These are phyloP conservation scores for Barbus barbus DNA, from an alignment of 2,113 vertebrate genomes.

Conservation along the genomic window DNA sequence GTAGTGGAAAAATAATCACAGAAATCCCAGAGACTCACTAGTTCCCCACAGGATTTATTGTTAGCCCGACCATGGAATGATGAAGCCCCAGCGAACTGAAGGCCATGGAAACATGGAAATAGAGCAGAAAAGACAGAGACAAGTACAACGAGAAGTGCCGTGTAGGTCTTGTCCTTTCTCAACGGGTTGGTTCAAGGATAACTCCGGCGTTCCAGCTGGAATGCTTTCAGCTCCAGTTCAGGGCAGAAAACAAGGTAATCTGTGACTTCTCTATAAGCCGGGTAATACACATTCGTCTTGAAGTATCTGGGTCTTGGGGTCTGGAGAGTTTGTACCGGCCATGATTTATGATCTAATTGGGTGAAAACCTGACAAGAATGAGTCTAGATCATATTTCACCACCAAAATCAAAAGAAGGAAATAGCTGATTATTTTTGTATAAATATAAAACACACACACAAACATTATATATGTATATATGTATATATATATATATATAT, in stretches of 20 bases:
- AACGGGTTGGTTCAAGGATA: not conserved
- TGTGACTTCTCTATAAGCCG: not conserved
- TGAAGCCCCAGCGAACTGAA: conserved; percentile 1
- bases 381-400: not conserved
- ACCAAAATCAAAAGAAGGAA: not conserved
- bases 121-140: conserved; percentile 15
- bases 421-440: not conserved
- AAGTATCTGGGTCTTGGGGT: not conserved
- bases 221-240: not conserved
- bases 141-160: not conserved
- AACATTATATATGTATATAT: too few species aligned
- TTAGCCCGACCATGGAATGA: conserved; percentile 23
- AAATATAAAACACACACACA: too few species aligned
- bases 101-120: conserved; percentile 5
- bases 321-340: not conserved
- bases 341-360: not conserved
- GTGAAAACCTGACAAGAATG: not conserved
- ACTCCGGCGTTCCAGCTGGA: not conserved
- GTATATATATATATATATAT: too few species aligned
- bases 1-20: not conserved
- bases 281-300: not conserved
- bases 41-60: not conserved
- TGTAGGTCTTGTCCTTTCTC: conserved; percentile 3
- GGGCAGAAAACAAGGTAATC: not conserved
- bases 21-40: not conserved